Evolutionary conservation across 2,888 invertebrate species (phyloP).

Genomic region (Platynereis dumerilii): DNA sequence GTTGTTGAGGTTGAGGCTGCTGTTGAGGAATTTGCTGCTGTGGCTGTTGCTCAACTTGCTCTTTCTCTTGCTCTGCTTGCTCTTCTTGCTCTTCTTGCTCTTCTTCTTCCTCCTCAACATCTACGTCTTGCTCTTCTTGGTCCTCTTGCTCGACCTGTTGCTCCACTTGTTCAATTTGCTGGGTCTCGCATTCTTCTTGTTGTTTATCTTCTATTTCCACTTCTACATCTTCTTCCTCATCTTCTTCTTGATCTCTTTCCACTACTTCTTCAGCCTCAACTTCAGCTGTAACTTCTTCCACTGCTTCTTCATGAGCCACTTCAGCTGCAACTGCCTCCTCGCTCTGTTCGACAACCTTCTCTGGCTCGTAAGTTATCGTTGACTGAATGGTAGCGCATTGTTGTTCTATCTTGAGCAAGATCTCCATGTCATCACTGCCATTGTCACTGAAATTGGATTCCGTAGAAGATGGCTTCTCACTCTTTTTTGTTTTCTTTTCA

Average conservation of each 20-base stretch:
- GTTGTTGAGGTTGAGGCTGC: conserved; percentile 10
- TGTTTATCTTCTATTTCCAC: background rate
- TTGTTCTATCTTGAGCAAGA: conserved; percentile 66
- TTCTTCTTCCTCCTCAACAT: conserved; percentile 11
- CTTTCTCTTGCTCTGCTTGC: conserved; percentile 10
- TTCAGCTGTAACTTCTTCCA: background rate
- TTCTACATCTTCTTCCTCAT: background rate
- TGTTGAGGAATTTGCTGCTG: background rate
- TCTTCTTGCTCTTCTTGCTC: conserved; percentile 17
- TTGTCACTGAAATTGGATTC: too few species aligned
- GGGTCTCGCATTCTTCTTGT: background rate
- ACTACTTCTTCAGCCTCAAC: background rate
- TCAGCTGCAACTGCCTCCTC: background rate
- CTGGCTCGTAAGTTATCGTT: background rate
- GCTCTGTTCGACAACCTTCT: background rate
- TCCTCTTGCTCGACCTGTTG: conserved; percentile 7
- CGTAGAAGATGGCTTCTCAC: too few species aligned
- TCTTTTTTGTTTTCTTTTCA: too few species aligned
- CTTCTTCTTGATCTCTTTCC: conserved; percentile 4
- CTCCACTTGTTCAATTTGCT: conserved; percentile 5
- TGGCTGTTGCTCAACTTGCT: background rate
- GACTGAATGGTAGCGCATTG: conserved; percentile 66
- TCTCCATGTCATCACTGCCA: conserved; percentile 51
- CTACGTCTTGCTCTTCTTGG: background rate
- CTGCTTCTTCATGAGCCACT: background rate